Evolutionary conservation across 1,140 invertebrate species (phyloP).

Genomic region (Hycleus phaleratus): DNA sequence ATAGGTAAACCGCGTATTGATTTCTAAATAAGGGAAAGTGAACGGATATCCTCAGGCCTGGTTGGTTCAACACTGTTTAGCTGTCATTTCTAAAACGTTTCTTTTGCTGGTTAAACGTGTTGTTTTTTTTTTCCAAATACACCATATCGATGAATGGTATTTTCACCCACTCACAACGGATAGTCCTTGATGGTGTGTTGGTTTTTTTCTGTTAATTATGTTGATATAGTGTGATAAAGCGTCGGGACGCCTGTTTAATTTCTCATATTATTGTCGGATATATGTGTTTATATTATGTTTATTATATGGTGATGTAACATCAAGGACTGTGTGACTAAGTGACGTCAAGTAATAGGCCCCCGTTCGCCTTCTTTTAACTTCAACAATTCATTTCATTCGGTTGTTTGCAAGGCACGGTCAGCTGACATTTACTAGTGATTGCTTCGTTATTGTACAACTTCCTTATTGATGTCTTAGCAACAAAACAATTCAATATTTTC

Average conservation of each 20-base stretch:
- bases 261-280: too few relatives aligned
- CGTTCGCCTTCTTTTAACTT: slow-evolving; percentile 22
- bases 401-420: slow-evolving; percentile 16
- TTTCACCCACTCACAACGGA: too few relatives aligned
- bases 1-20: slow-evolving; percentile 24
- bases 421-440: slow-evolving; percentile 16
- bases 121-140: not conserved
- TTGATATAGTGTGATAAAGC: too few relatives aligned
- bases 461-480: too few relatives aligned
- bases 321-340: slow-evolving; percentile 21
- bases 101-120: slow-evolving; percentile 2
- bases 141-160: too few relatives aligned
- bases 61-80: not conserved
- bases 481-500: too few relatives aligned
- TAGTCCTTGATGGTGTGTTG: too few relatives aligned
- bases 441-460: not conserved
- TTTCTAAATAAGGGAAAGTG: slow-evolving; percentile 37
- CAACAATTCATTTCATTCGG: slow-evolving; percentile 16
- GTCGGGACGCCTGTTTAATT: too few relatives aligned
- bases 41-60: slow-evolving; percentile 33
- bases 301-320: slow-evolving; percentile 23
- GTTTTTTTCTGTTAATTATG: too few relatives aligned
- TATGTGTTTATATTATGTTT: slow-evolving; percentile 4
- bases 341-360: slow-evolving; percentile 21
- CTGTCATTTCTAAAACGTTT: slow-evolving; percentile 16